Conservation (phyloP, 2,113 vertebrate genomes). For the Laterallus jamaicensis region DNA sequence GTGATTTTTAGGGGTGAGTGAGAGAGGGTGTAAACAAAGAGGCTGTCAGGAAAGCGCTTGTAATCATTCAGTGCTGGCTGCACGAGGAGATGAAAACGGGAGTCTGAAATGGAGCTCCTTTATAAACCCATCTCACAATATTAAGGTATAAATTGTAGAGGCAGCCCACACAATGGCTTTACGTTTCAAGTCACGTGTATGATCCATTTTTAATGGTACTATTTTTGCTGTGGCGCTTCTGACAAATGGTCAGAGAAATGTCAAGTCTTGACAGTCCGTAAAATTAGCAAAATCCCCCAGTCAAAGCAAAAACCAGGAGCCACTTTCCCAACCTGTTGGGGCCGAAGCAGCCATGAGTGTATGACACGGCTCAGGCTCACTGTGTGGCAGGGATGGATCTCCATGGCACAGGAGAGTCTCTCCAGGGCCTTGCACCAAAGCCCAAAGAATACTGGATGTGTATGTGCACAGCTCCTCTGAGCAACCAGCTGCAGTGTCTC, state of each 20-base stretch:
- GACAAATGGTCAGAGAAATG: constrained; percentile 29
- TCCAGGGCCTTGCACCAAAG: not conserved
- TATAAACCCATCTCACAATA: not conserved
- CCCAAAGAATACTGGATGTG: fast-evolving
- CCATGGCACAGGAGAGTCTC: not conserved
- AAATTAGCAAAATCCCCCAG: not conserved
- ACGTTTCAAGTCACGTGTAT: not conserved
- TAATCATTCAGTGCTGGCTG: not conserved
- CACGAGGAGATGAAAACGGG: not conserved
- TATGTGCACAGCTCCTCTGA: not conserved
- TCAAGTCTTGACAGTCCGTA: not conserved
- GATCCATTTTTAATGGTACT: constrained; percentile 44
- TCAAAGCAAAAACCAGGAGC: not conserved
- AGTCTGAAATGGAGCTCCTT: not conserved
- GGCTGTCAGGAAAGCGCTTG: not conserved
- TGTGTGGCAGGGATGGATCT: not conserved
- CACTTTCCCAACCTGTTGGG: not conserved
- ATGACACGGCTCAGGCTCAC: not conserved
- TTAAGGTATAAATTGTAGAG: constrained; percentile 27
- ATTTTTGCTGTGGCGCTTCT: constrained; percentile 39
- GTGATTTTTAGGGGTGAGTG: constrained; percentile 5
- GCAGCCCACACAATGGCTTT: constrained; percentile 12
- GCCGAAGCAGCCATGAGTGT: not conserved
- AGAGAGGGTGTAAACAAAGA: not conserved
- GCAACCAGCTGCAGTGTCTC: not conserved